These are phyloP conservation scores for Coregonus ussuriensis DNA, from an alignment of 2,797 vertebrate genomes.

Conservation along the genomic window DNA sequence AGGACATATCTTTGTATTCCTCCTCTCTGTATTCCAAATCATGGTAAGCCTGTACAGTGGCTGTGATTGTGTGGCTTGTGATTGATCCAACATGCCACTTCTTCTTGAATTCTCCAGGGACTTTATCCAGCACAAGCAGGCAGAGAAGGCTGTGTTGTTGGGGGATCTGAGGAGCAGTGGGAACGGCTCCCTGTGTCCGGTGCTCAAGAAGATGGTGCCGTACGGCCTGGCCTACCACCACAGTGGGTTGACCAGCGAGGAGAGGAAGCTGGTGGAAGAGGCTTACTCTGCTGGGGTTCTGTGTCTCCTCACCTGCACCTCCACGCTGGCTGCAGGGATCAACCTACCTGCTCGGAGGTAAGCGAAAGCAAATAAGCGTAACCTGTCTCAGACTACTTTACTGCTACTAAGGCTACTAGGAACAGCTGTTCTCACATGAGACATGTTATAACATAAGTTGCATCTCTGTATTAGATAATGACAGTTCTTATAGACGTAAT, in stretches of 20 bases:
- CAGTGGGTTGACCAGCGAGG: constrained; percentile 89
- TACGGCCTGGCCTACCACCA: constrained; percentile 94
- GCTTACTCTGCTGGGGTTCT: constrained; percentile 87
- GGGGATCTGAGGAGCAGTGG: constrained; percentile 77
- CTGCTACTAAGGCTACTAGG: background rate
- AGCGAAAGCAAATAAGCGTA: background rate
- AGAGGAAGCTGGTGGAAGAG: constrained; percentile 89
- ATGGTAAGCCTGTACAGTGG: background rate
- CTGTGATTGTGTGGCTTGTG: too few species aligned
- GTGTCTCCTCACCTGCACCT: constrained; percentile 92
- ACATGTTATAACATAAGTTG: too few species aligned
- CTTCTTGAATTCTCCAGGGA: constrained; percentile 65
- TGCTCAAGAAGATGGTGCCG: constrained; percentile 83
- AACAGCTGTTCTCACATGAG: background rate
- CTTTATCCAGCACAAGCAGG: constrained; percentile 74
- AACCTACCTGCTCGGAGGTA: constrained; percentile 96
- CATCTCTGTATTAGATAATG: too few species aligned
- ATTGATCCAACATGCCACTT: background rate
- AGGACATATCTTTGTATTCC: constrained; percentile 42
- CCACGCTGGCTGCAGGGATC: constrained; percentile 92
- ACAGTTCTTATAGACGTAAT: background rate
- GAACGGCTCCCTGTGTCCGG: constrained; percentile 83
- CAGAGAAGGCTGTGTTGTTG: constrained; percentile 82
- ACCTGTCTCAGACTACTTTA: background rate
- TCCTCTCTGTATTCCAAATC: background rate